Percentiles rank a stretch among this genome's conserved stretches.
phyloP scores from a whole-genome alignment of 2,797 vertebrate species.

The Protosalanx chinensis region DNA sequence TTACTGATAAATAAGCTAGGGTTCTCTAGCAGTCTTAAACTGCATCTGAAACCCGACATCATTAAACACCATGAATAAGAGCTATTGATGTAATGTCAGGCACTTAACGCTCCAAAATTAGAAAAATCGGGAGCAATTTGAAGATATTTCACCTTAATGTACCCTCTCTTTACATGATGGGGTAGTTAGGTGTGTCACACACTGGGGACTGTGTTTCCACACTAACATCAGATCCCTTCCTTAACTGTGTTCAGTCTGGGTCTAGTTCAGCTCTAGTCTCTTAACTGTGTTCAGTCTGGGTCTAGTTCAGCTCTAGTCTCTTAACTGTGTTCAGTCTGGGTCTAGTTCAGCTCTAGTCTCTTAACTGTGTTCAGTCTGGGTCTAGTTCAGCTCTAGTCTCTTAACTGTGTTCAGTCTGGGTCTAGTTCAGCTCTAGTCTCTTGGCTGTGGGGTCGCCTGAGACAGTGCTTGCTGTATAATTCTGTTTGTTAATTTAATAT shows the following conservation, averaged over 20 bases:
- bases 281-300: too few species aligned
- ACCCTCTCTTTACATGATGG: constrained; percentile 9
- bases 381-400: too few species aligned
- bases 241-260: too few species aligned
- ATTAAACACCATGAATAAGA: constrained; percentile 47
- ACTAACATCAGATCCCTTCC: constrained; percentile 17
- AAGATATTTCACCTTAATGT: constrained; percentile 32
- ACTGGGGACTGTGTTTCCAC: constrained; percentile 9
- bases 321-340: too few species aligned
- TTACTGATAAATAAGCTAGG: constrained; percentile 51
- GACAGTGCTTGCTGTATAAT: constrained; percentile 24
- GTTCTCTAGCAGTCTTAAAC: constrained; percentile 50
- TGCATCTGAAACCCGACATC: constrained; percentile 57
- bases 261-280: too few species aligned
- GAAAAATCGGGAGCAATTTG: constrained; percentile 21
- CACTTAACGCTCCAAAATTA: constrained; percentile 32
- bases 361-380: too few species aligned
- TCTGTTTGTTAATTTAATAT: constrained; percentile 45
- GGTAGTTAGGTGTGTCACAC: constrained; percentile 32
- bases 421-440: not conserved
- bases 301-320: too few species aligned
- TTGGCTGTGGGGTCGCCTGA: not conserved
- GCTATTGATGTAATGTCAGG: constrained; percentile 36
- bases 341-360: too few species aligned
- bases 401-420: too few species aligned